phyloP scores from a whole-genome alignment of 2,888 invertebrate genomes.

The Microctonus hyperodae region DNA sequence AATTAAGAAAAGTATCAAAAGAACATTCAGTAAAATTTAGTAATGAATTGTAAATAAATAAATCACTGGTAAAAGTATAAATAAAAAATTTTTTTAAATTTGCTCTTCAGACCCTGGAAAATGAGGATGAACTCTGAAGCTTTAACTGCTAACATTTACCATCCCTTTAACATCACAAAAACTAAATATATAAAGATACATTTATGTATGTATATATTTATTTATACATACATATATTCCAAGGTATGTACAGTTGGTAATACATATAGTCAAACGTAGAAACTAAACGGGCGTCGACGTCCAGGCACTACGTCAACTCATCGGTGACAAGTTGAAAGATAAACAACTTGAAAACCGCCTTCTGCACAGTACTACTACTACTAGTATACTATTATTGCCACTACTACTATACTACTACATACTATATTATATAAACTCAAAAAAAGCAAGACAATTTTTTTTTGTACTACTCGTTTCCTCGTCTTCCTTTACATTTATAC shows the following conservation, averaged over 20 bases:
- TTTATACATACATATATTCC: not conserved
- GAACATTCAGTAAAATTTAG: too few relatives aligned
- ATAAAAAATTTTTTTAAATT: not conserved
- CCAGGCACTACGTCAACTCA: conserved; percentile 25
- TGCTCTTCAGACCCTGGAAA: not conserved
- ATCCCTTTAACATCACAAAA: not conserved
- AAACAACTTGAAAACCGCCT: conserved; percentile 36
- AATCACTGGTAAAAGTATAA: not conserved
- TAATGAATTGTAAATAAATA: conserved; percentile 10
- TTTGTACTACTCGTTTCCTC: not conserved
- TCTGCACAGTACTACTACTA: conserved; percentile 17
- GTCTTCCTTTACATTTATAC: not conserved
- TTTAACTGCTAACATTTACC: not conserved
- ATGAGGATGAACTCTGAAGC: not conserved
- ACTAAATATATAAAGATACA: conserved; percentile 5
- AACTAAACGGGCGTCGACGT: not conserved
- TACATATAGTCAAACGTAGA: not conserved
- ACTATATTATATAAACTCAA: not conserved
- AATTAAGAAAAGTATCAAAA: too few relatives aligned
- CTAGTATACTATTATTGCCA: conserved; percentile 34
- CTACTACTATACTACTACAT: conserved; percentile 3
- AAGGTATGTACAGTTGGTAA: too few relatives aligned
- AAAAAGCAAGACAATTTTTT: not conserved
- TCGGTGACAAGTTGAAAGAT: conserved; percentile 38
- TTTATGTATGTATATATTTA: not conserved